These are phyloP conservation scores for Neocrepidodera transversa DNA, from an alignment of 2,888 invertebrate species.

Conservation along the genomic window DNA sequence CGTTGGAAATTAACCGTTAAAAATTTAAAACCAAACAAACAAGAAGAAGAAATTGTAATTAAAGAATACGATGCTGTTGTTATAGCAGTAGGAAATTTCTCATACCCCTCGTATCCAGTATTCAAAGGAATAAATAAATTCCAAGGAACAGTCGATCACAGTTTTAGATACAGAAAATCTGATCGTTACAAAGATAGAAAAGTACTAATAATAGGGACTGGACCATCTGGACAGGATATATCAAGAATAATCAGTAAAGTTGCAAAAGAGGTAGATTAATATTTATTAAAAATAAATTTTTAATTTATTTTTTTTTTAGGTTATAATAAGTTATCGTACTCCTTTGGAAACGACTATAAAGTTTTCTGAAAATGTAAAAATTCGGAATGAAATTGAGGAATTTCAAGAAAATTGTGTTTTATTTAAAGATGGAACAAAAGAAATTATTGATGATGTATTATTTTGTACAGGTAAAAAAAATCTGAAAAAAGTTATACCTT, in stretches of 20 bases:
- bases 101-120: slow-evolving; percentile 73
- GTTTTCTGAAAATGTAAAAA: slow-evolving; percentile 63
- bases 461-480: slow-evolving; percentile 78
- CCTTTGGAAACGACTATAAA: slow-evolving; percentile 25
- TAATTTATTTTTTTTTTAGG: slow-evolving; percentile 44
- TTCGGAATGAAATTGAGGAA: slow-evolving; percentile 64
- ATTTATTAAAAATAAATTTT: too few species aligned
- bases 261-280: slow-evolving; percentile 62
- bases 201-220: slow-evolving; percentile 84
- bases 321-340: slow-evolving; percentile 49
- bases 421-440: slow-evolving; percentile 68
- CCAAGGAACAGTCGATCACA: slow-evolving; percentile 69
- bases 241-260: slow-evolving; percentile 69
- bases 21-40: slow-evolving; percentile 56
- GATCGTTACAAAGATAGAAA: slow-evolving; percentile 69
- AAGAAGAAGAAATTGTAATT: slow-evolving; percentile 60
- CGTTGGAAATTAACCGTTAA: slow-evolving; percentile 70
- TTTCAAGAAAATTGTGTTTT: slow-evolving; percentile 63
- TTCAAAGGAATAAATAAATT: slow-evolving; percentile 71
- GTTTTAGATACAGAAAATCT: slow-evolving; percentile 82
- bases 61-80: slow-evolving; percentile 77
- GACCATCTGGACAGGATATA: slow-evolving; percentile 83
- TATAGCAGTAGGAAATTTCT: slow-evolving; percentile 86
- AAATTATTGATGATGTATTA: slow-evolving; percentile 70
- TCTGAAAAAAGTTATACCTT: too few species aligned